phyloP scores from a whole-genome alignment of 1,140 invertebrate genomes.

The Apis cerana region DNA sequence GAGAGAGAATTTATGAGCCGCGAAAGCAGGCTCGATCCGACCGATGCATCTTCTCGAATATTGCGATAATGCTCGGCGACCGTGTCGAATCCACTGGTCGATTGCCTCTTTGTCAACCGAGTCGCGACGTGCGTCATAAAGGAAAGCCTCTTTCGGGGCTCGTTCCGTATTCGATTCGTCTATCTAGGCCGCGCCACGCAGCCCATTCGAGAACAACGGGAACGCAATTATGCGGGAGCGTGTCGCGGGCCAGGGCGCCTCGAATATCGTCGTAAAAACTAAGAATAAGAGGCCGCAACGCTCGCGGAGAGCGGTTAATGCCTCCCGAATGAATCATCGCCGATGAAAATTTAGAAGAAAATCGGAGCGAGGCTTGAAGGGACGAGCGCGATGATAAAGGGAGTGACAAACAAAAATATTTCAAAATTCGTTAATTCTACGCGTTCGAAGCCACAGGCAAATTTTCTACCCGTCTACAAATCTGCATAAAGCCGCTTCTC shows the following conservation, averaged over 20 bases:
- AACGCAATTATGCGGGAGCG: conserved; percentile 17
- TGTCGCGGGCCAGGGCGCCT: neutral
- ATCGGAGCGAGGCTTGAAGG: no score
- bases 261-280: conserved; percentile 39
- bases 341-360: neutral
- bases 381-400: no score
- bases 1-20: conserved; percentile 69
- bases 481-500: conserved; percentile 74
- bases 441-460: conserved; percentile 1
- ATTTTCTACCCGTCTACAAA: conserved; percentile 62
- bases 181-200: neutral
- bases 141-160: conserved; percentile 5
- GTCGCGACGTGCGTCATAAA: conserved; percentile 31
- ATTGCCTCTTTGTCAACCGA: conserved; percentile 18
- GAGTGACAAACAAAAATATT: conserved; percentile 25
- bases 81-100: neutral
- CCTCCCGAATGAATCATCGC: neutral
- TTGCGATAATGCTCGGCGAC: neutral
- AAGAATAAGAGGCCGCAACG: neutral
- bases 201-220: conserved; percentile 13
- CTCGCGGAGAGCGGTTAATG: neutral
- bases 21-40: conserved; percentile 53
- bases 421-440: conserved; percentile 48
- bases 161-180: conserved; percentile 32
- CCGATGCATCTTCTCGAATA: conserved; percentile 16